These are phyloP conservation scores for Phaetusa simplex DNA, from an alignment of 2,113 vertebrate genomes.

Conservation along the genomic window DNA sequence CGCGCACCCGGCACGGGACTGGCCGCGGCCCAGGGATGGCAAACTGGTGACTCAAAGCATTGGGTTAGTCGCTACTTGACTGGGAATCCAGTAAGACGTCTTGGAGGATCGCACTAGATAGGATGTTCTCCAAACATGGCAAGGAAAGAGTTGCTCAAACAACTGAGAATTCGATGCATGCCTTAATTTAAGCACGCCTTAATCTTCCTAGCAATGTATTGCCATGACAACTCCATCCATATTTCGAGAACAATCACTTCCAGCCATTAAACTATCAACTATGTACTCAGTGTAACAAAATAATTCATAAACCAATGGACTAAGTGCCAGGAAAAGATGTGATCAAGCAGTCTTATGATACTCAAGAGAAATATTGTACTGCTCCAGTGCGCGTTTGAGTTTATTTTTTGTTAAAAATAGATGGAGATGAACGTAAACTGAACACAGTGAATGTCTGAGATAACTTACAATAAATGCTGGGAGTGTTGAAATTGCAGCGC, in stretches of 20 bases:
- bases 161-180: constrained; percentile 28
- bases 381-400: not conserved
- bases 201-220: constrained; percentile 39
- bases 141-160: constrained; percentile 43
- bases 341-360: constrained; percentile 17
- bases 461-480: not conserved
- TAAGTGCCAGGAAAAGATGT: constrained; percentile 56
- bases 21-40: not conserved
- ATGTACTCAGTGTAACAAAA: constrained; percentile 43
- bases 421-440: constrained; percentile 18
- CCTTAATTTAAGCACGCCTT: constrained; percentile 42
- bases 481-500: not conserved
- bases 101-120: not conserved
- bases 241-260: constrained; percentile 54
- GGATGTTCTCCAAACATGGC: constrained; percentile 64
- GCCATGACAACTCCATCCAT: constrained; percentile 45
- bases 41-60: not conserved
- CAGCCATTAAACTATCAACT: constrained; percentile 59
- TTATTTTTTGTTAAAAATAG: constrained; percentile 58
- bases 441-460: not conserved
- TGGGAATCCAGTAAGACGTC: not conserved
- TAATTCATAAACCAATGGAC: constrained; percentile 45
- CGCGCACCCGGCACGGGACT: not conserved
- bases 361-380: constrained; percentile 10
- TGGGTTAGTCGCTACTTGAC: not conserved